Percentiles rank a stretch among this genome's conserved stretches.
Evolutionary conservation across 1,140 invertebrate species (phyloP).

Genomic region (Macrobrachium rosenbergii): DNA sequence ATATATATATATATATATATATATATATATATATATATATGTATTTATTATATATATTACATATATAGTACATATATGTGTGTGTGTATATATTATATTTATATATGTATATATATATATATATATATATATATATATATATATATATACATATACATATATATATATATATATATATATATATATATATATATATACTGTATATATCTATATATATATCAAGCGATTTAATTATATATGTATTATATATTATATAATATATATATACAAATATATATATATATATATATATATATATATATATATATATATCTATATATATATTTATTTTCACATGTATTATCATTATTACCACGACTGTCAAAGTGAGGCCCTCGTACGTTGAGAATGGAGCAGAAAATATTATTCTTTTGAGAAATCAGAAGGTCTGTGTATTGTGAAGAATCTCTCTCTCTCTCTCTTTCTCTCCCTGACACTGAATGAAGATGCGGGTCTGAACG

Average conservation of each 20-base stretch:
- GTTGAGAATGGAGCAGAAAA: too few relatives aligned
- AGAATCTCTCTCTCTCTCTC: too few relatives aligned
- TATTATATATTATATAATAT: not conserved
- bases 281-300: constrained; percentile 13
- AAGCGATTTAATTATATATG: not conserved
- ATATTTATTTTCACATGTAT: not conserved
- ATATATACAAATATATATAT: not conserved
- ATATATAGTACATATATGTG: too few relatives aligned
- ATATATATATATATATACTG: not conserved
- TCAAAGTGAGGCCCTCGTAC: too few relatives aligned
- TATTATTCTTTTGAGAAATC: too few relatives aligned
- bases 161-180: constrained; percentile 13
- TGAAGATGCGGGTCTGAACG: too few relatives aligned
- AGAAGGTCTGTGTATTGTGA: too few relatives aligned
- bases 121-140: not conserved
- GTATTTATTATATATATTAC: not conserved
- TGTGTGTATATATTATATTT: not conserved
- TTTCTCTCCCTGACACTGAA: too few relatives aligned
- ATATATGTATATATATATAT: constrained; percentile 2
- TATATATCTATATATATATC: constrained; percentile 5
- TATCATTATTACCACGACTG: too few relatives aligned
- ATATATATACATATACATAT: not conserved
- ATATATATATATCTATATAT: not conserved
- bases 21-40: not conserved
- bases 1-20: constrained; percentile 14